Conservation (phyloP, 2,797 vertebrate species). For the Melanogrammus aeglefinus region DNA sequence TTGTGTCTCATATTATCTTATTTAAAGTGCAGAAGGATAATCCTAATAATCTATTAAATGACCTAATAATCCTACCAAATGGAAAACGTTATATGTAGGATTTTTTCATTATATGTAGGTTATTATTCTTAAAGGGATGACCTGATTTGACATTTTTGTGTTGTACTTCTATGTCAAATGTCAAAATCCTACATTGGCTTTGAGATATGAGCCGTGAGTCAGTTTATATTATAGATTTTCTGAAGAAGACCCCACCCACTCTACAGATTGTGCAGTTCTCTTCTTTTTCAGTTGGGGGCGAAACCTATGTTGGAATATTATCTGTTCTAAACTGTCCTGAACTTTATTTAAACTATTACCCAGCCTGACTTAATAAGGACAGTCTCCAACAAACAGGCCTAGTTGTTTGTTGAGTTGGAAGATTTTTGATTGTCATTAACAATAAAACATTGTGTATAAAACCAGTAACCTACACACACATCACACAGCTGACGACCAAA, state of each 20-base stretch:
- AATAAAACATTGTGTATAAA: background rate
- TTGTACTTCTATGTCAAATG: background rate
- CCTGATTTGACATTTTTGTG: too few species aligned
- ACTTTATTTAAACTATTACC: background rate
- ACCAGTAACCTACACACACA: background rate
- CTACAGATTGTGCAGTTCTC: conserved; percentile 7
- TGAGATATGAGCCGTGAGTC: background rate
- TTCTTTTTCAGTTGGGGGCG: conserved; percentile 13
- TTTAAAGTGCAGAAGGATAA: background rate
- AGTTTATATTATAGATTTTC: background rate
- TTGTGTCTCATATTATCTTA: background rate
- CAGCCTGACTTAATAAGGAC: background rate
- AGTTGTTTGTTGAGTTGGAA: background rate
- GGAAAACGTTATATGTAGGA: background rate
- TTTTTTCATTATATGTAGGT: too few species aligned
- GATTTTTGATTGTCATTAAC: background rate
- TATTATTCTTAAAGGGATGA: too few species aligned
- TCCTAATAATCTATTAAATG: too few species aligned
- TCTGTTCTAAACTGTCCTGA: background rate
- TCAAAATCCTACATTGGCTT: background rate
- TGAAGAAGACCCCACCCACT: background rate
- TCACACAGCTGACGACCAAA: background rate
- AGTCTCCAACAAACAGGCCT: background rate
- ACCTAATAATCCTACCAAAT: background rate
- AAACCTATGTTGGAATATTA: background rate